Evolutionary conservation across 2,113 vertebrate species (phyloP).

Genomic region (Psilopogon haemacephalus): DNA sequence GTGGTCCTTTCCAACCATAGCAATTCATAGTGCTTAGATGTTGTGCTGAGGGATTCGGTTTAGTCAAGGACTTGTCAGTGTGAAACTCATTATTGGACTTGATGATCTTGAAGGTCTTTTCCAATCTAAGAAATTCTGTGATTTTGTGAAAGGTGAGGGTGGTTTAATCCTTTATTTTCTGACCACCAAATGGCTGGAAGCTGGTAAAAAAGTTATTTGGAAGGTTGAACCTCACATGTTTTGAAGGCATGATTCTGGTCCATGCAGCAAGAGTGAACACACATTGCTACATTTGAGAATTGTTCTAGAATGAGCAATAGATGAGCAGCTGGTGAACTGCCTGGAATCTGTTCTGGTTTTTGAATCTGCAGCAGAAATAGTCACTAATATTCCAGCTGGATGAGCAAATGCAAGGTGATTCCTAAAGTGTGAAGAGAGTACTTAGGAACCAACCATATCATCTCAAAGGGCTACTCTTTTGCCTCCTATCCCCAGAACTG

Average conservation of each 20-base stretch:
- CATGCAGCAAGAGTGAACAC: background rate
- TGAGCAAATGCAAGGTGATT: background rate
- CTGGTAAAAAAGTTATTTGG: background rate
- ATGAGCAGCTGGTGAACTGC: background rate
- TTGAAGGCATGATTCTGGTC: background rate
- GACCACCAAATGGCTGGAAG: background rate
- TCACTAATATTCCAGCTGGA: background rate
- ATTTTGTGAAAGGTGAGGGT: fast-evolving
- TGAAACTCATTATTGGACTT: no score
- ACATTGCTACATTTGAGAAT: background rate
- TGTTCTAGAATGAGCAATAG: background rate
- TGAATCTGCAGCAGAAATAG: background rate
- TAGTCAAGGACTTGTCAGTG: no score
- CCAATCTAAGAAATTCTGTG: no score
- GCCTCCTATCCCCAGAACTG: background rate
- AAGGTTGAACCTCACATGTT: background rate
- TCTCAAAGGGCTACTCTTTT: background rate
- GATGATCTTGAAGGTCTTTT: no score
- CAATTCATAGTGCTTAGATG: no score
- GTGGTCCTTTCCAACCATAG: no score
- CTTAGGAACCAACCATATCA: background rate
- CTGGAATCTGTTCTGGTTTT: background rate
- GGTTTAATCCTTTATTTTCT: background rate
- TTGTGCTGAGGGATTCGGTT: no score
- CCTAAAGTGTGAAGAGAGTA: background rate